Evolutionary conservation across 2,113 vertebrate species (phyloP).

Genomic region (Tychaedon coryphoeus): DNA sequence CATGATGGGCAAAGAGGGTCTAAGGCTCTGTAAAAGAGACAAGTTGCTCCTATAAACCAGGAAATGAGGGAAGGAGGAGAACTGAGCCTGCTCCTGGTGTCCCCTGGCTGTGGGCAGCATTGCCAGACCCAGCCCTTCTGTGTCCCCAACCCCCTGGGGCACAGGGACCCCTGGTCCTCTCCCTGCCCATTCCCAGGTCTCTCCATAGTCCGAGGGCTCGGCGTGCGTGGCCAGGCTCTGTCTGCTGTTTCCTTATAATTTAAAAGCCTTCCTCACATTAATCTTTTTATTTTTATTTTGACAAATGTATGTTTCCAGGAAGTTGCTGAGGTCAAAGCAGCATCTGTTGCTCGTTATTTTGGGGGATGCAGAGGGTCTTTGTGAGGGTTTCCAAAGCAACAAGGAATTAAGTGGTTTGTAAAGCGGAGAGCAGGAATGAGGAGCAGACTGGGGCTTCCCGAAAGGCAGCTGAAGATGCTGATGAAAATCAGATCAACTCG

Average conservation of each 20-base stretch:
- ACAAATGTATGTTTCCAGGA: slow-evolving; percentile 93
- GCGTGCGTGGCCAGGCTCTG: background rate
- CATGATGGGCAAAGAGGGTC: background rate
- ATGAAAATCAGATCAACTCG: slow-evolving; percentile 44
- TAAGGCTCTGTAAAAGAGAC: background rate
- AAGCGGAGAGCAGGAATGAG: background rate
- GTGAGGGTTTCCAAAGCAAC: slow-evolving; percentile 80
- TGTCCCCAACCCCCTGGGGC: background rate
- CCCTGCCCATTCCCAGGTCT: background rate
- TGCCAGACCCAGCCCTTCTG: background rate
- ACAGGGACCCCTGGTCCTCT: background rate
- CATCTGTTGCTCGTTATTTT: slow-evolving; percentile 93
- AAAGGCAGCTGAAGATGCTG: slow-evolving; percentile 66
- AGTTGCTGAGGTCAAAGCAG: slow-evolving; percentile 87
- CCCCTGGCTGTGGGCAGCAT: accelerated
- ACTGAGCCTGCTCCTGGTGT: accelerated
- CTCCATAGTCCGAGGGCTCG: background rate
- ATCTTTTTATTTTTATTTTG: slow-evolving; percentile 89
- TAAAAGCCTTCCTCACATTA: slow-evolving; percentile 76
- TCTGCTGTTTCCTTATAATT: slow-evolving; percentile 34
- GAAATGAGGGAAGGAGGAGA: background rate
- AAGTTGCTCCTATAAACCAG: background rate
- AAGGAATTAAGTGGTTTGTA: slow-evolving; percentile 71
- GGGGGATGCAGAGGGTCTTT: slow-evolving; percentile 78
- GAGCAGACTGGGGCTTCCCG: slow-evolving; percentile 69